Conservation (phyloP, 2,888 invertebrate species). For the Hypercompe scribonia region DNA sequence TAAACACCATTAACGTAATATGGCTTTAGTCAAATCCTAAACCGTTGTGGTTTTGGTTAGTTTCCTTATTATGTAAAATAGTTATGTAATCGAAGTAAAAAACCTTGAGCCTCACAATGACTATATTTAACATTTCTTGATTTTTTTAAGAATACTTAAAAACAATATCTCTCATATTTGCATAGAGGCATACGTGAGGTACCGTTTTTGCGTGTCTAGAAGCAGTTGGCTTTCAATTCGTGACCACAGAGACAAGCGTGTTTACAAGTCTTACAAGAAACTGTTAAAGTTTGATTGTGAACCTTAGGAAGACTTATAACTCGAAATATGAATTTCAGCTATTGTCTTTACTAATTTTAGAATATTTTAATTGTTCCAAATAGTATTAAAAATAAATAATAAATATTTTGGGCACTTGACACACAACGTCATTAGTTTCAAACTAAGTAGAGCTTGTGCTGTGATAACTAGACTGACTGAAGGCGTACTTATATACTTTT, state of each 20-base stretch:
- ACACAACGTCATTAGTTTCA: too few relatives aligned
- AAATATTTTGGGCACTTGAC: too few relatives aligned
- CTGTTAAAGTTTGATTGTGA: constrained; percentile 73
- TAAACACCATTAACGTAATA: too few relatives aligned
- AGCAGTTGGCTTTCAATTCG: constrained; percentile 78
- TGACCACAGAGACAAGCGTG: constrained; percentile 75
- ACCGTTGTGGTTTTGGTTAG: too few relatives aligned
- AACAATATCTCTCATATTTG: constrained; percentile 27
- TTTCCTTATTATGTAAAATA: too few relatives aligned
- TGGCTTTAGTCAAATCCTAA: too few relatives aligned
- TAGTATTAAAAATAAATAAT: too few relatives aligned
- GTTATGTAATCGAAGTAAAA: too few relatives aligned
- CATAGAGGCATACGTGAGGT: constrained; percentile 24
- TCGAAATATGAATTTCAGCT: constrained; percentile 32
- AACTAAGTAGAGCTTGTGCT: too few relatives aligned
- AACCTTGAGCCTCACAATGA: not conserved
- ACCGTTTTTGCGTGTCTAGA: constrained; percentile 68
- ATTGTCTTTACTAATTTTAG: constrained; percentile 17
- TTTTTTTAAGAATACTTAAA: constrained; percentile 11
- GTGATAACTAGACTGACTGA: too few relatives aligned
- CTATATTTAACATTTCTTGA: constrained; percentile 19
- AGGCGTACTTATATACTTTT: too few relatives aligned
- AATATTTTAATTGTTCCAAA: not conserved
- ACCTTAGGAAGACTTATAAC: constrained; percentile 46
- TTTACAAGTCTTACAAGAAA: constrained; percentile 69